Base-by-base conservation (phyloP, 1,140 invertebrate genomes). In the Radopholus similis region DNA sequence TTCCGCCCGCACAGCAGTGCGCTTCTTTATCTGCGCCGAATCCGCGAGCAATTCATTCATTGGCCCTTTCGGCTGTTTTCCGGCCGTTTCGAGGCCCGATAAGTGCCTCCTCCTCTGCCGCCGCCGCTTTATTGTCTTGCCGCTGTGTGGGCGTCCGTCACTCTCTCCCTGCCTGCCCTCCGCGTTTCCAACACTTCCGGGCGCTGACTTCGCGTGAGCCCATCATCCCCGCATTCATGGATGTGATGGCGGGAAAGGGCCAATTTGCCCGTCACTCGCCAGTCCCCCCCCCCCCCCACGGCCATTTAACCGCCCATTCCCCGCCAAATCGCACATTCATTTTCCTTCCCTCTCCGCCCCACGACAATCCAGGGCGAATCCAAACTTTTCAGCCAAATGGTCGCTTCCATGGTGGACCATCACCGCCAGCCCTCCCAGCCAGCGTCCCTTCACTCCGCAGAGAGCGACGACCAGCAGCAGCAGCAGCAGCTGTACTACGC, bases 401-500 rank as follows among this genome's bases (percentile, higher is more conserved):
- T 51, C 21, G 47, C 47, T 21, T 51, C 47, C 18, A 51, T 51
- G 47, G 47, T 51, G 23, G 47, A 51, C 47, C 47, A 51, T 26
- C 9, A 15, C 47, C 47, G 30, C 23, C 18, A 26, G 21, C 47
- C 23, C 23, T 28, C n/a, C 4, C 44, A 47, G 44, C 44, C 4
- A 15, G 38, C 28, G 23, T 40, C 18, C 34, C 32, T 13, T 28
- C 21, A 21, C 23, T n/a, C 40, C 30, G 34, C 40, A 11, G 30
- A 15, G 32, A 26, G 21, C 32, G 49, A 47, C 47, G 15, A 38
- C 28, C 56, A 58, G 35, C 37, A 59, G 13, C 28, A 35, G 23
- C 35, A 59, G 37, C 37, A 40, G 23, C 37, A 62, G 21, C 34
- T 55, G 18, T 59, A 56, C 38, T 40, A 40, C 44, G 42, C 30